These are phyloP conservation scores for Chroicocephalus ridibundus DNA, from an alignment of 2,113 vertebrate genomes.

Conservation along the genomic window DNA sequence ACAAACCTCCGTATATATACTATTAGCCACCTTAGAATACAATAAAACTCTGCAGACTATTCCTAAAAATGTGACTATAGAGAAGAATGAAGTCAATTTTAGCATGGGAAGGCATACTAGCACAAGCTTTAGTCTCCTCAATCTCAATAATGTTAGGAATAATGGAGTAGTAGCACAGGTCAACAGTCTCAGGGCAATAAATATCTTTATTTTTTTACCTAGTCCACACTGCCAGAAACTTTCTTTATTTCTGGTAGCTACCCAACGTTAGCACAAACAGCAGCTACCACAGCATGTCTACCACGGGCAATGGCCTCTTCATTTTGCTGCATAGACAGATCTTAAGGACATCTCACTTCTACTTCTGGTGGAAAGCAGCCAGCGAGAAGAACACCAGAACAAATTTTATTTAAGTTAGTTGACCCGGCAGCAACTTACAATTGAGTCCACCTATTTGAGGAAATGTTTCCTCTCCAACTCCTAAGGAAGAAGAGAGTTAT, in stretches of 20 bases:
- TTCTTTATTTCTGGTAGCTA: background rate
- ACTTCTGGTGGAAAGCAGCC: background rate
- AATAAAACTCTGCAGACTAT: background rate
- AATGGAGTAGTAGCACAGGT: background rate
- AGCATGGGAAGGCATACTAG: background rate
- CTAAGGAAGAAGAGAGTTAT: background rate
- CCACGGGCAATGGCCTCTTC: background rate
- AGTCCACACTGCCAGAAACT: background rate
- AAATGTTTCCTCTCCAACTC: background rate
- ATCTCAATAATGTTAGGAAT: background rate
- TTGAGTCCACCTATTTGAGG: background rate
- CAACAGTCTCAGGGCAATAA: background rate
- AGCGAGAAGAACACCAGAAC: background rate
- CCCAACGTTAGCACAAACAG: background rate
- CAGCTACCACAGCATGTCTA: background rate
- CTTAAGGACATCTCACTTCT: background rate
- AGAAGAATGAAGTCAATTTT: background rate
- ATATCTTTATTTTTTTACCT: background rate
- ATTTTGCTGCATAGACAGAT: background rate
- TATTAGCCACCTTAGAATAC: background rate
- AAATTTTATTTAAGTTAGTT: background rate
- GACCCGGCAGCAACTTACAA: background rate
- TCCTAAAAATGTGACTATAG: background rate
- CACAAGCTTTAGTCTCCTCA: background rate
- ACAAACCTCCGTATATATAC: background rate